Conservation (phyloP, 2,113 vertebrate species). For the Sander vitreus region DNA sequence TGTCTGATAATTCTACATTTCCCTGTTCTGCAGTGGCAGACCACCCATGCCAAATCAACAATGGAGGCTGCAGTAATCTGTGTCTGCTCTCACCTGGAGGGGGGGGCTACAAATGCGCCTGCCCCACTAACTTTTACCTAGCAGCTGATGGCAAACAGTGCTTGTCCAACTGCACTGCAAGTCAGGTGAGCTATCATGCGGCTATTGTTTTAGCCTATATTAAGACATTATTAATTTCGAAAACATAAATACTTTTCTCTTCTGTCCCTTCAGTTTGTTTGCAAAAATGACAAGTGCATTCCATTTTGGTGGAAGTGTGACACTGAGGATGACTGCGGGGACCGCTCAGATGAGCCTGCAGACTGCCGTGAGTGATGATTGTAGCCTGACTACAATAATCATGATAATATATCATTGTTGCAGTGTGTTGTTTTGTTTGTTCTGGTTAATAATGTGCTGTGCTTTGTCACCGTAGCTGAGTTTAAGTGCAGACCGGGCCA, state of each 20-base stretch:
- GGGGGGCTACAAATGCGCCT: conserved; percentile 91
- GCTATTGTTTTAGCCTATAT: background rate
- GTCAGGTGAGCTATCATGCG: conserved; percentile 87
- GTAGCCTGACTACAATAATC: background rate
- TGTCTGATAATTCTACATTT: background rate
- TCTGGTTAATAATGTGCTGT: background rate
- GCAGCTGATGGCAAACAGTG: conserved; percentile 92
- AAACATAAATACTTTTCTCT: background rate
- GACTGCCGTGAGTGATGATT: conserved; percentile 92
- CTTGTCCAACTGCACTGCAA: conserved; percentile 97
- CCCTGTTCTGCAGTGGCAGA: conserved; percentile 84
- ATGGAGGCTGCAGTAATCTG: conserved; percentile 96
- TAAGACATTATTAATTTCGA: accelerated
- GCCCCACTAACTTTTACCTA: conserved; percentile 98
- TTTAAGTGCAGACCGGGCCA: conserved; percentile 95
- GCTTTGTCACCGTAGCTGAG: conserved; percentile 83
- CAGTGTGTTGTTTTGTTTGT: background rate
- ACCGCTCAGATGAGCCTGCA: conserved; percentile 93
- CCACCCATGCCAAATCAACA: conserved; percentile 93
- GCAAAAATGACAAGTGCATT: conserved; percentile 99
- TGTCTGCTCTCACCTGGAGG: conserved; percentile 94
- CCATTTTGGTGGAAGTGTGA: conserved; percentile 99
- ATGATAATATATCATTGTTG: background rate
- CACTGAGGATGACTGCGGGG: conserved; percentile 97
- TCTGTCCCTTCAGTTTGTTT: conserved; percentile 90